Evolutionary conservation across 2,113 vertebrate genomes (phyloP), one percentile per base, ranked within the genome.

Genomic region (Peromyscus maniculatus): DNA sequence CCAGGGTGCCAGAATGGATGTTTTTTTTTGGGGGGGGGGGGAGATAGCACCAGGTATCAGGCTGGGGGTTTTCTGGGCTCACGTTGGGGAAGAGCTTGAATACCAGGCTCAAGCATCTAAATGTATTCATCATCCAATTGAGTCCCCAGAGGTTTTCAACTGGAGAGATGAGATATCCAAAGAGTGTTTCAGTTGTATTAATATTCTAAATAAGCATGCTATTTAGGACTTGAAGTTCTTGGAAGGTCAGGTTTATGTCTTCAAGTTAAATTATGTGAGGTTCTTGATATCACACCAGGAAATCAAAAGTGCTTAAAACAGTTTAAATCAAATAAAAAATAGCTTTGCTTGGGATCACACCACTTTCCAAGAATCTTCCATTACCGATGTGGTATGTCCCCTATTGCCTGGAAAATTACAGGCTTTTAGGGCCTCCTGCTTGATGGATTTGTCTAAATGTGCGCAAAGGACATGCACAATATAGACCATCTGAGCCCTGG

Each of bases 281-380:
- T 83, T 95, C 59, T 78, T 83, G 86, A 91, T 92, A 93, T 96
- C 91, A 72, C 88, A 95, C 79, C 89, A 96, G 94, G 90, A 96
- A 95, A 83, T 94, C 95, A 77, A 87, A 98, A 96, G 52, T 97
- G 84, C 96, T 94, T 97, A 95, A 96, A 96, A 97, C 94, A 96
- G 91, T 97, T 96, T 94, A 97, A 96, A 95, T 96, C 94, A 97
- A 96, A 96, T 94, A 97, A 95, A 96, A 97, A 92, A 97, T 93
- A 87, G 91, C 91, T 96, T 91, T 95, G 67, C 83, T 91, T 36
- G 49, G 86, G 92, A 96, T 94, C 96, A 80, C 43, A 55, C 84
- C 93, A 79, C 88, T 94, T 94, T 96, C 94, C 55, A 87, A 95
- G 96, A 96, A 91, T 97, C 89, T 94, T 96, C 96, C 94, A 97